Base-by-base conservation (phyloP, 2,797 vertebrate species). In the Kryptopterus vitreolus region DNA sequence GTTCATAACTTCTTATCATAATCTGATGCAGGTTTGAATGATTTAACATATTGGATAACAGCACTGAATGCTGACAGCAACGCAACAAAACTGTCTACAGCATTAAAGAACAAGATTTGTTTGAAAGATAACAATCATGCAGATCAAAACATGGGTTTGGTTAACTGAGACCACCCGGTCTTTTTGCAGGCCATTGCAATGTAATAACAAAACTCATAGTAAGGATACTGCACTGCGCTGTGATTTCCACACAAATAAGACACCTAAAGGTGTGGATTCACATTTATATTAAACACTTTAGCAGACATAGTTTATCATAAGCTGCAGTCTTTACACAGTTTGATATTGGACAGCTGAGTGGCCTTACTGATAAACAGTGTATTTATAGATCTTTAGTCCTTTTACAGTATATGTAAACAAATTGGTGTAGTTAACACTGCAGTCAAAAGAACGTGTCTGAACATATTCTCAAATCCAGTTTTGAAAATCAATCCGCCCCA, bases 1-100 rank as follows among this genome's bases (percentile, higher is more conserved):
- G 63, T 48, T 81, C 63, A 62, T 61, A 76, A 69, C 33, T 33
- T 63, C 66, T 71, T 77, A 82, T 78, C 35, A 66, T 62, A 66
- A 50, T 65, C 75, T 58, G 33, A 55, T 77, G n/a, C 58, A 48
- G n/a, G 38, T 72, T 80, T 66, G 46, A 74, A 65, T 74, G 20
- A 63, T 55, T 69, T 53, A 65, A 18, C 33, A 57, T 33, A 48
- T 57, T 77, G 75, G 50, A 24, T 50, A 58, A 73, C 24, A 66
- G 61, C 52, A 58, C 15, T n/a, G n/a, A 77, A 73, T 11, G 16
- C 55, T 16, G 55, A 20, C 46, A 16, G 65, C 6, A 20, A 62
- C 46, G 31, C 71, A 43, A 61, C 18, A 50, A 78, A 73, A 68
- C 73, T 46, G 29, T 58, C 75, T 77, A 57, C 68, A 65, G 75